Evolutionary conservation across 2,797 vertebrate genomes (phyloP).

Genomic region (Chaunax sp.): DNA sequence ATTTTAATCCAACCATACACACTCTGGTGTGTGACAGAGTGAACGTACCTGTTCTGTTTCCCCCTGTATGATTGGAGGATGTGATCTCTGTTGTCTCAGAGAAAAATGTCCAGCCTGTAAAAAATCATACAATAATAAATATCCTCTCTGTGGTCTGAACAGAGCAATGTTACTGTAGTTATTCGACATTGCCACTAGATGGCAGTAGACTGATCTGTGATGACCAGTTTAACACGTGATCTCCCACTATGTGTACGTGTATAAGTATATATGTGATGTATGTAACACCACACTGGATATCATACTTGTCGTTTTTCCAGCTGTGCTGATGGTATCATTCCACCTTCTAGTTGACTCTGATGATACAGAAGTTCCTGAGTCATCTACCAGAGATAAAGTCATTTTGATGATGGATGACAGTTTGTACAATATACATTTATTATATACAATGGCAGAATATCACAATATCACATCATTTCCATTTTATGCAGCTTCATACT

Average conservation of each 20-base stretch:
- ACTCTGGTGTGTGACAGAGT: neutral
- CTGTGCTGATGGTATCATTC: slow-evolving; percentile 28
- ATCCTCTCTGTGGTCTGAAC: too few species aligned
- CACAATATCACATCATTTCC: too few species aligned
- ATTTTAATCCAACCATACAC: neutral
- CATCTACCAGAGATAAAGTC: slow-evolving; percentile 16
- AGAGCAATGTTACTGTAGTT: neutral
- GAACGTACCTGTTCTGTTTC: slow-evolving; percentile 59
- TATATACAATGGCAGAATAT: too few species aligned
- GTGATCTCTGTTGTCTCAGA: slow-evolving; percentile 29
- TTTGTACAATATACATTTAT: too few species aligned
- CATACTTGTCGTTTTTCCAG: slow-evolving; percentile 52
- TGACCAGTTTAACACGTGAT: neutral
- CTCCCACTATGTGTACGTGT: too few species aligned
- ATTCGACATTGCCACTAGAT: slow-evolving; percentile 50
- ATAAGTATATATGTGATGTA: too few species aligned
- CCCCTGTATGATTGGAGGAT: slow-evolving; percentile 28
- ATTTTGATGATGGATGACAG: too few species aligned
- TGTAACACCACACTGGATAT: too few species aligned
- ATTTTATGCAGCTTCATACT: too few species aligned
- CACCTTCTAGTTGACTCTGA: slow-evolving; percentile 17
- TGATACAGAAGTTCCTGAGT: slow-evolving; percentile 8
- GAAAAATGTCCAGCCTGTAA: slow-evolving; percentile 34
- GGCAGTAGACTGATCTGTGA: slow-evolving; percentile 20
- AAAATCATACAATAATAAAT: neutral